phyloP scores from a whole-genome alignment of 2,113 vertebrate genomes.

The Sapayoa aenigma region DNA sequence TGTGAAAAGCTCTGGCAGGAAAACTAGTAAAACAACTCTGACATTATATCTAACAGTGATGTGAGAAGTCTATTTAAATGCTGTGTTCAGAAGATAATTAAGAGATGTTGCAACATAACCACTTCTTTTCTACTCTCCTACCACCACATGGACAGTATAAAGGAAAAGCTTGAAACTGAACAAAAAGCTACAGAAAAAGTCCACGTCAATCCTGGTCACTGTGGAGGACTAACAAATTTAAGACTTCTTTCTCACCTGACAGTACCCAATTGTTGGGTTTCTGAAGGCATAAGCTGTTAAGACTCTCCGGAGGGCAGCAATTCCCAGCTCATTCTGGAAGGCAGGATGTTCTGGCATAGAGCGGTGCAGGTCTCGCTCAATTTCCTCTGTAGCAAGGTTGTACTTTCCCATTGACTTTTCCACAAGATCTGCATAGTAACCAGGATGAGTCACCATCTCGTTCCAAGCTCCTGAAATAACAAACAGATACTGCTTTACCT shows the following conservation, averaged over 20 bases:
- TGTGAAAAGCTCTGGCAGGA: background rate
- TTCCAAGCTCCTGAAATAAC: slow-evolving; percentile 87
- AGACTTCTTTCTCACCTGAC: slow-evolving; percentile 80
- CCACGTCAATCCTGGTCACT: background rate
- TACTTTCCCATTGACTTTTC: slow-evolving; percentile 86
- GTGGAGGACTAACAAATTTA: background rate
- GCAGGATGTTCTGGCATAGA: slow-evolving; percentile 97
- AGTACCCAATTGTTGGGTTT: slow-evolving; percentile 96
- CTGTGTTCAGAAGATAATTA: background rate
- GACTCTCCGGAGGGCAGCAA: slow-evolving; percentile 92
- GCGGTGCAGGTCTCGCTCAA: slow-evolving; percentile 95
- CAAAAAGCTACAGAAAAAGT: background rate
- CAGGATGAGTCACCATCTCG: slow-evolving; percentile 90
- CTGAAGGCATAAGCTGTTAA: slow-evolving; percentile 95
- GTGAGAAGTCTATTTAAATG: background rate
- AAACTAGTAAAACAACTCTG: background rate
- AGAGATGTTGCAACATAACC: background rate
- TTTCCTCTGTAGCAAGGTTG: slow-evolving; percentile 93
- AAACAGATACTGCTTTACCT: background rate
- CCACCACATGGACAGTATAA: background rate
- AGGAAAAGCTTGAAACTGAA: background rate
- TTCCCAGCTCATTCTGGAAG: slow-evolving; percentile 94
- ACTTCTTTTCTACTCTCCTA: background rate
- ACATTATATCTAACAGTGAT: background rate
- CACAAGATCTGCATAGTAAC: slow-evolving; percentile 90